Evolutionary conservation across 2,888 invertebrate genomes (phyloP), one percentile per base, ranked within the genome.

Genomic region (Alloplasta piceator): DNA sequence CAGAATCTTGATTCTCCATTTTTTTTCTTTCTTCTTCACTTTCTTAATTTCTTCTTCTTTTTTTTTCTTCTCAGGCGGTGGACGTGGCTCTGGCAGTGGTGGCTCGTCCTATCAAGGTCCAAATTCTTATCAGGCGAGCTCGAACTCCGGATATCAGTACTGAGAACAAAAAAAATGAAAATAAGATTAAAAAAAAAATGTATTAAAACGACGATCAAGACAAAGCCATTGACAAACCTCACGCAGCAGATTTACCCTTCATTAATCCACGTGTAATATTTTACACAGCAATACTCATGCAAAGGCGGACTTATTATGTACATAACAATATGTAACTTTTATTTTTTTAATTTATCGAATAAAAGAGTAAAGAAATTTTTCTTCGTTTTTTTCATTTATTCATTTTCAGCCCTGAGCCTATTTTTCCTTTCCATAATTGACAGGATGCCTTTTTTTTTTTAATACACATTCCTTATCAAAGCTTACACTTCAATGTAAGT

Each of bases 111-210:
- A 89, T 72, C 88, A 89, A 77, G 89, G 89, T 48, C 89, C 89
- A 41, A 89, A 86, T 67, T 89, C 89, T 26, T 89, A 89, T 72
- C 89, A 89, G 74, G 78, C 89, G 38, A 87, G 88, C 71, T 82
- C 85, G 9, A 83, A 82, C 14, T 84, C 83, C 26, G 86, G 88
- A 72, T 90, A 90, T 70, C 86, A 83, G 77, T 89, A 89, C 73
- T 89, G 7, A 68, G 39, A 4, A 38, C 10, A 1, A 14, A 14
- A 38, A 12, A 7, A 85, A 78, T 61, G 9, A 36, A 12, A 10
- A 36, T 16, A 10, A 41, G 46, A 39, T n/a, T 43, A 12, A 58
- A 26, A 26, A 46, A 64, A 72, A 48, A 60, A 7, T 26, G 26
- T 26, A 26, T 78, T 48, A 46, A 70, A 36, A 78, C 60, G 72